Conservation (phyloP, 1,140 invertebrate genomes). For the Thaumatotibia leucotreta region DNA sequence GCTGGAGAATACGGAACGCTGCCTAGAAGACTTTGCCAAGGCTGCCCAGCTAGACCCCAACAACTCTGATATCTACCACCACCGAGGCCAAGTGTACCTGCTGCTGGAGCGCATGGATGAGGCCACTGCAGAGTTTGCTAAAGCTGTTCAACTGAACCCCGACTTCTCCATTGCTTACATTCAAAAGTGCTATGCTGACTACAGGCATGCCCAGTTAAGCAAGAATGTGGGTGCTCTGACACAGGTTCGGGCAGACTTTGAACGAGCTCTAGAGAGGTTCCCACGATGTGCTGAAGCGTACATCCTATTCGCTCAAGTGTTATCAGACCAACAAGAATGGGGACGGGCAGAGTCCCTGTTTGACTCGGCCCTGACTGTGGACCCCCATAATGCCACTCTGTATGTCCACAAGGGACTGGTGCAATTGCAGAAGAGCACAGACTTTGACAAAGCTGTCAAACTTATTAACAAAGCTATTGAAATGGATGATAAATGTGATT, state of each 20-base stretch:
- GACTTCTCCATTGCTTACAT: slow-evolving; percentile 89
- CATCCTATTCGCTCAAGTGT: slow-evolving; percentile 88
- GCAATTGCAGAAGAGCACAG: slow-evolving; percentile 87
- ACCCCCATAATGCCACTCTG: slow-evolving; percentile 90
- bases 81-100: slow-evolving; percentile 86
- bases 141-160: slow-evolving; percentile 88
- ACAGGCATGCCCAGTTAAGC: slow-evolving; percentile 82
- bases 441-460: slow-evolving; percentile 87
- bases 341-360: slow-evolving; percentile 89
- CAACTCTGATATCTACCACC: slow-evolving; percentile 89
- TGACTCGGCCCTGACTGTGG: slow-evolving; percentile 86
- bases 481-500: slow-evolving; percentile 94
- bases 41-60: slow-evolving; percentile 86
- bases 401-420: slow-evolving; percentile 93
- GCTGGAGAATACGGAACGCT: slow-evolving; percentile 83
- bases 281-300: slow-evolving; percentile 91
- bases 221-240: slow-evolving; percentile 73
- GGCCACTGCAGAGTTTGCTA: slow-evolving; percentile 89
- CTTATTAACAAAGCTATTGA: slow-evolving; percentile 90
- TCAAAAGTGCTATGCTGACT: slow-evolving; percentile 92
- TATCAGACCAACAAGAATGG: slow-evolving; percentile 90
- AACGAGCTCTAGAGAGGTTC: slow-evolving; percentile 86
- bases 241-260: slow-evolving; percentile 83
- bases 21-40: slow-evolving; percentile 85
- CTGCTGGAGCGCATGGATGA: slow-evolving; percentile 87